These are phyloP conservation scores for Gobius niger DNA, from an alignment of 2,113 vertebrate species.

Conservation along the genomic window DNA sequence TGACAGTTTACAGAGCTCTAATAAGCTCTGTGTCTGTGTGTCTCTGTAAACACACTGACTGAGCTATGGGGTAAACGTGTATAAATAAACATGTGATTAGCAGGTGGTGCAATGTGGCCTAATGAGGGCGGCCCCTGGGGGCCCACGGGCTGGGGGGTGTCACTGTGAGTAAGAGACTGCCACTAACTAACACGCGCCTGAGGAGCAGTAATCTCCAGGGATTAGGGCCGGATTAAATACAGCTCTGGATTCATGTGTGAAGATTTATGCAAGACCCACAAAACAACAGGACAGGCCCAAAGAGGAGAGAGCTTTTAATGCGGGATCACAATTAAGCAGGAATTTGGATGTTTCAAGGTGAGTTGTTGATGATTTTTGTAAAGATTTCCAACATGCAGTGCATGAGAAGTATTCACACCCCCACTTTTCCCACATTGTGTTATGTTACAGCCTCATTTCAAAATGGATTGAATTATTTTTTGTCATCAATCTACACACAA, in stretches of 20 bases:
- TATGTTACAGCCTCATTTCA: no score
- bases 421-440: no score
- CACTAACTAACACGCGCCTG: conserved; percentile 26
- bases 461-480: no score
- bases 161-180: conserved; percentile 31
- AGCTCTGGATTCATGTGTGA: conserved; percentile 24
- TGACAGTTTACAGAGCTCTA: conserved; percentile 42
- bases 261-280: neutral
- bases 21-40: conserved; percentile 3
- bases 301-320: no score
- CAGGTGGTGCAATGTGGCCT: no score
- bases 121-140: no score
- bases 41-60: neutral
- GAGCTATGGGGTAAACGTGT: neutral
- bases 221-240: conserved; percentile 65
- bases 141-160: conserved; percentile 25
- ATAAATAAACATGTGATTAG: neutral
- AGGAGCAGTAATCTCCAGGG: conserved; percentile 52
- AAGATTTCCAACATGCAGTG: no score
- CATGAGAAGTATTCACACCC: no score
- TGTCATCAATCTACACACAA: no score
- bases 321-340: no score
- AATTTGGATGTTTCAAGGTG: no score
- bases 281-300: neutral
- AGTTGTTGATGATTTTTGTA: no score